Evolutionary conservation across 1,140 invertebrate species (phyloP), one percentile per base, ranked within the genome.

Genomic region (Tetramorium simillimum): DNA sequence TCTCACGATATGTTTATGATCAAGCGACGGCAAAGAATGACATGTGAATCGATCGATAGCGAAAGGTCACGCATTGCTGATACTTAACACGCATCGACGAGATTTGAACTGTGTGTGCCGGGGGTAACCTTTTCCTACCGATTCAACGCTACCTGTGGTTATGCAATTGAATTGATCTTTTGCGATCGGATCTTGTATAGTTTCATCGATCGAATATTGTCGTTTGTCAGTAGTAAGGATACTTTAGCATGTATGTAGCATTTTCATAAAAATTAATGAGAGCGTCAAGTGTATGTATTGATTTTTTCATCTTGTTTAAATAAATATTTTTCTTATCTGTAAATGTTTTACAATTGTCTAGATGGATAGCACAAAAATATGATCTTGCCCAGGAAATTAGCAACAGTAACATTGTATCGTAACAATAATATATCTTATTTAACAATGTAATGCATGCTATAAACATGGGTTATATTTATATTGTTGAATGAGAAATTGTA

Each of bases 51-150:
- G 53, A 87, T 84, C 70, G 53, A 77, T 63, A 72, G 63, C 40
- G 70, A 88, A 89, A 89, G 82, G 86, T 63, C 78, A 85, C 77
- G 73, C 70, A 84, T 85, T 43, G 33, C 46, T 24, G 53, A 18
- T 72, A 70, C 53, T 73, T 73, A 62, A 84, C 16, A 81, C 78
- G 86, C 76, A 87, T 72, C 24, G 76, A 51, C 21, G 16, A 78
- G 86, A 84, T 40, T 12, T 69, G 43, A 75, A 77, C 80, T 89
- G 86, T 89, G 86, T 89, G 86, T 89, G 86, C 81, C 86, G 81
- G 37, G 16, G 58, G 67, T 87, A 82, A 89, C 80, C 88, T 89
- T 89, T 89, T 67, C 69, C 37, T 67, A 89, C 21, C 73, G 77
- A 72, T 87, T 70, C 58, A 18, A 84, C 49, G 73, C 85, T 56